These are phyloP conservation scores for Miltochrista miniata DNA, from an alignment of 2,888 invertebrate genomes.

Conservation along the genomic window DNA sequence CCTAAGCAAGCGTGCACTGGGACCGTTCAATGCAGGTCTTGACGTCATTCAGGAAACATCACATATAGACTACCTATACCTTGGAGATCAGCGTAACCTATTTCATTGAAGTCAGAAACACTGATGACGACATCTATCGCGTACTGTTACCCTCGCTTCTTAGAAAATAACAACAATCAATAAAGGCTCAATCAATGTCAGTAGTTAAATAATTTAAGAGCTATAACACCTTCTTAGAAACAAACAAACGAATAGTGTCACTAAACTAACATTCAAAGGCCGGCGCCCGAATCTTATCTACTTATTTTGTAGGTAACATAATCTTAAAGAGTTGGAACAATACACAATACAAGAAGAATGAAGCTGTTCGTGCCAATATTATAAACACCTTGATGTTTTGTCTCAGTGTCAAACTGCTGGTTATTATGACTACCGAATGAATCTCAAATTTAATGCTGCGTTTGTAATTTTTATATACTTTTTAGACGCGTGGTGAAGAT, in stretches of 20 bases:
- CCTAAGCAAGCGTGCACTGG: no score
- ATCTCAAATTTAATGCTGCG: constrained; percentile 20
- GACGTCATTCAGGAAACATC: no score
- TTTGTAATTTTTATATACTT: constrained; percentile 2
- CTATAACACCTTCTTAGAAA: constrained; percentile 19
- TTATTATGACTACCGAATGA: constrained; percentile 47
- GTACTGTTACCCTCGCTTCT: neutral
- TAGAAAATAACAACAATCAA: neutral
- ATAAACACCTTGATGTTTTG: constrained; percentile 51
- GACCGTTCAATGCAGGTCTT: no score
- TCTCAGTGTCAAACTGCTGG: constrained; percentile 46
- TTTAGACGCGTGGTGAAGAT: no score
- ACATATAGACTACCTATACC: no score
- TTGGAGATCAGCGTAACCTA: no score
- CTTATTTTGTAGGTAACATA: constrained; percentile 22
- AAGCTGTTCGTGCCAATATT: constrained; percentile 42
- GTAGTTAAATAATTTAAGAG: neutral
- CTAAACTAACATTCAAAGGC: constrained; percentile 4
- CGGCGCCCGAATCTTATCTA: constrained; percentile 35
- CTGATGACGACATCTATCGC: no score
- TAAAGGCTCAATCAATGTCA: neutral
- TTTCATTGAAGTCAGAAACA: no score
- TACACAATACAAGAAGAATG: constrained; percentile 39
- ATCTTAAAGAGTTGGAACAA: constrained; percentile 42
- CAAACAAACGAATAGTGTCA: neutral